A percentile compares a stretch with the other conserved stretches of the same genome.
These are phyloP conservation scores for Coenonympha arcania DNA, from an alignment of 2,888 invertebrate species.

Conservation along the genomic window DNA sequence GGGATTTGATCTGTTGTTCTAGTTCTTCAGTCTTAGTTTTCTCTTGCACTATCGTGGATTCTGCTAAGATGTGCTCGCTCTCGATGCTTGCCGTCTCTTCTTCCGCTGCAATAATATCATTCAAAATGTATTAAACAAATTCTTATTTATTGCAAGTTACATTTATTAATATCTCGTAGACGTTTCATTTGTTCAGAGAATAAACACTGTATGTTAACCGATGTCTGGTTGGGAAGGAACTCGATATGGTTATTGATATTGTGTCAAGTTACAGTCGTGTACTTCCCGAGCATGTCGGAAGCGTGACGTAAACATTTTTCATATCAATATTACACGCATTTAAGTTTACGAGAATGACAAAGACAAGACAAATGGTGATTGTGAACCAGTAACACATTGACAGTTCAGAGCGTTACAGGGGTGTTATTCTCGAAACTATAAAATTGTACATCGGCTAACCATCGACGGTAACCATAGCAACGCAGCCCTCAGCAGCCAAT, in stretches of 20 bases:
- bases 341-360: too few species aligned
- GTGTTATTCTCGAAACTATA: too few species aligned
- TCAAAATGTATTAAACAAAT: too few species aligned
- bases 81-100: slow-evolving; percentile 64
- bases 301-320: neutral
- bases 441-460: too few species aligned
- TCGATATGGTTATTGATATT: neutral
- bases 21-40: slow-evolving; percentile 82
- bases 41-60: slow-evolving; percentile 77
- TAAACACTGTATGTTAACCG: neutral
- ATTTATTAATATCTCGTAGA: neutral
- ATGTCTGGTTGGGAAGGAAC: neutral
- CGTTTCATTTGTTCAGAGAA: neutral
- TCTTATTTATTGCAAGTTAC: too few species aligned
- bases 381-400: too few species aligned
- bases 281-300: neutral
- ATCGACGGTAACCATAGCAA: too few species aligned
- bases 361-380: too few species aligned
- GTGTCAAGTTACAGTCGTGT: neutral
- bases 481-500: too few species aligned
- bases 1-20: slow-evolving; percentile 82
- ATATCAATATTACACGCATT: too few species aligned
- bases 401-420: too few species aligned
- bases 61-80: slow-evolving; percentile 62
- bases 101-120: slow-evolving; percentile 40